Conservation (phyloP, 2,888 invertebrate genomes). For the Desoria tigrina region DNA sequence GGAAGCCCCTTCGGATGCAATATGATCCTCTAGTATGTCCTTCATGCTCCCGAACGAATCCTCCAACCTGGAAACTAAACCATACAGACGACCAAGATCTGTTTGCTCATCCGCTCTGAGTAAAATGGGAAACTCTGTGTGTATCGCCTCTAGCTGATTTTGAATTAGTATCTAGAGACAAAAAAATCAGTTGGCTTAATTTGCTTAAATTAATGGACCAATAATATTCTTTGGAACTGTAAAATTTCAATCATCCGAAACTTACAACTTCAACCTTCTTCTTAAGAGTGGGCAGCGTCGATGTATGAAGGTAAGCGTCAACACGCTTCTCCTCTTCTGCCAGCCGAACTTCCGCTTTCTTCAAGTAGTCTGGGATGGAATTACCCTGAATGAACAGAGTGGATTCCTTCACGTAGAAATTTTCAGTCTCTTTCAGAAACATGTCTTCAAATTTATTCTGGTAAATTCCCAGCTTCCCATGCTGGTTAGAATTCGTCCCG, state of each 20-base stretch:
- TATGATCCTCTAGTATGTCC: conserved; percentile 28
- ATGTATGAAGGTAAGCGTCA: conserved; percentile 30
- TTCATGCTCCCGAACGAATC: conserved; percentile 32
- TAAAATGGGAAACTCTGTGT: conserved; percentile 34
- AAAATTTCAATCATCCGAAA: too few species aligned
- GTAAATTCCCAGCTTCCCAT: conserved; percentile 34
- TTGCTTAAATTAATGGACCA: background rate
- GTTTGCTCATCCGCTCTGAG: conserved; percentile 20
- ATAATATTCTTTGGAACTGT: too few species aligned
- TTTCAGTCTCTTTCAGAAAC: conserved; percentile 34
- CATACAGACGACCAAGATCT: conserved; percentile 32
- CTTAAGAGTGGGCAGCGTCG: conserved; percentile 33
- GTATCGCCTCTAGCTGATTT: conserved; percentile 24
- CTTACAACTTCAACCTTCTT: conserved; percentile 33
- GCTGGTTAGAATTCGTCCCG: conserved; percentile 28
- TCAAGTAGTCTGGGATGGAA: conserved; percentile 25
- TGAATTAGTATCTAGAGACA: conserved; percentile 39
- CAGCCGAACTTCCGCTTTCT: conserved; percentile 32
- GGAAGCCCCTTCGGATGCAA: conserved; percentile 23
- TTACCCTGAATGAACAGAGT: conserved; percentile 18
- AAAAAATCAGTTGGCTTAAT: background rate
- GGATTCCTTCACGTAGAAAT: conserved; percentile 29
- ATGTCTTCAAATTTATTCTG: conserved; percentile 31
- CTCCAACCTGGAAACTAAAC: conserved; percentile 29
- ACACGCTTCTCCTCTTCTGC: conserved; percentile 32